phyloP scores from a whole-genome alignment of 2,888 invertebrate genomes.

The Acrobasis repandana region DNA sequence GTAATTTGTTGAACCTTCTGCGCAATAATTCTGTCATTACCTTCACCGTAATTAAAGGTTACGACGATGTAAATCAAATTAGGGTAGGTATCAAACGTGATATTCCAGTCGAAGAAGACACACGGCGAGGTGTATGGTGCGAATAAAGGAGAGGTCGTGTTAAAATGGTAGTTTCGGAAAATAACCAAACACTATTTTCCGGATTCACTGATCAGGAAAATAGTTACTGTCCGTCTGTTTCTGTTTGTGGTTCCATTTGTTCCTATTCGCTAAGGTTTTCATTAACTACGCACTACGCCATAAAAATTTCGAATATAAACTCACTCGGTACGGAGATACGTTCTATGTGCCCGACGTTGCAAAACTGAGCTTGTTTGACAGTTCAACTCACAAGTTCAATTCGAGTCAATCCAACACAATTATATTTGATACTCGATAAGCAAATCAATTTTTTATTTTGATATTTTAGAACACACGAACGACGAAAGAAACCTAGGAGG shows the following conservation, averaged over 20 bases:
- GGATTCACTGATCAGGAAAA: conserved; percentile 27
- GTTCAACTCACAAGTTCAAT: too few relatives aligned
- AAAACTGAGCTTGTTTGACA: too few relatives aligned
- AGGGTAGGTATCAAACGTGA: conserved; percentile 18
- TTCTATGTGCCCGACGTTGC: too few relatives aligned
- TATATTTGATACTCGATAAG: too few relatives aligned
- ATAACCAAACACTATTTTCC: conserved; percentile 32
- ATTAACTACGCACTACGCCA: neutral
- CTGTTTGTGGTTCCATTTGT: conserved; percentile 29
- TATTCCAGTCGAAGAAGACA: conserved; percentile 20
- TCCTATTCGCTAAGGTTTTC: neutral
- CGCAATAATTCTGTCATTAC: conserved; percentile 29
- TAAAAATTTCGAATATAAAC: neutral
- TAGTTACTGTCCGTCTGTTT: conserved; percentile 26
- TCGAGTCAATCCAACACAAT: too few relatives aligned
- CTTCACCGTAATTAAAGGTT: conserved; percentile 27
- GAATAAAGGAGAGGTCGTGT: conserved; percentile 21
- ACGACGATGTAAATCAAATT: conserved; percentile 26
- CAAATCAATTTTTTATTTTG: too few relatives aligned
- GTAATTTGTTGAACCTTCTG: conserved; percentile 23
- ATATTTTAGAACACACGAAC: too few relatives aligned
- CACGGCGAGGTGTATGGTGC: conserved; percentile 7
- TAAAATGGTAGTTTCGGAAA: conserved; percentile 24
- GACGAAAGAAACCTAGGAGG: too few relatives aligned
- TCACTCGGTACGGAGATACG: too few relatives aligned